Conservation (phyloP, 2,113 vertebrate genomes). For the mouse (Mus musculus) region DNA sequence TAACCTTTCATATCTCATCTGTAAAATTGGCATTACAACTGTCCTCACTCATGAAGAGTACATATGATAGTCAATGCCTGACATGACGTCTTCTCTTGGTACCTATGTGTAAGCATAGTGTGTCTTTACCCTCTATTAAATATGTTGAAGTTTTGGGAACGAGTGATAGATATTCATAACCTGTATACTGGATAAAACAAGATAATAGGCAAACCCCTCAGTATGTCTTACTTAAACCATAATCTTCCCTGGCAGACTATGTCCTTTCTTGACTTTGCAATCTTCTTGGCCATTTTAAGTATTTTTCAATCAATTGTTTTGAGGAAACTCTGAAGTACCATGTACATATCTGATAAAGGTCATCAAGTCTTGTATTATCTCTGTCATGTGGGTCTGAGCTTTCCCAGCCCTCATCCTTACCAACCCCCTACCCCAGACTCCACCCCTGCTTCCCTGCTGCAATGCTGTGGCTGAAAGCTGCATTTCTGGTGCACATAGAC, state of each 20-base stretch:
- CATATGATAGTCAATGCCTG: not conserved
- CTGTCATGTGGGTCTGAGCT: not conserved
- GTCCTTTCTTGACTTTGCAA: not conserved
- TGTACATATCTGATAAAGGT: not conserved
- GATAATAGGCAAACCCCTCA: not conserved
- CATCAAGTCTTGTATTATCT: not conserved
- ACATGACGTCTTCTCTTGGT: not conserved
- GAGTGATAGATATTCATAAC: not conserved
- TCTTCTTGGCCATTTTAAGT: not conserved
- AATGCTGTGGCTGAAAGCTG: not conserved
- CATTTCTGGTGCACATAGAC: not conserved
- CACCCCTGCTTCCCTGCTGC: not conserved
- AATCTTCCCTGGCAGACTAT: not conserved
- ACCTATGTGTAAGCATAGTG: not conserved
- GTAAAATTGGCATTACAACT: constrained; percentile 9
- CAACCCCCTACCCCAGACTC: too few species aligned
- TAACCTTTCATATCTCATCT: not conserved
- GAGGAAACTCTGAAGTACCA: not conserved
- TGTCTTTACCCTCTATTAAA: not conserved
- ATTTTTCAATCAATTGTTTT: constrained; percentile 20
- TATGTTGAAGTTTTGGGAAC: not conserved
- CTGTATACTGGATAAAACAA: not conserved
- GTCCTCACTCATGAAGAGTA: not conserved
- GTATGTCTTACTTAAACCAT: not conserved
- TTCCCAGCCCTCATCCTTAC: not conserved